phyloP scores from a whole-genome alignment of 2,888 invertebrate species.

The Molorchus minor region DNA sequence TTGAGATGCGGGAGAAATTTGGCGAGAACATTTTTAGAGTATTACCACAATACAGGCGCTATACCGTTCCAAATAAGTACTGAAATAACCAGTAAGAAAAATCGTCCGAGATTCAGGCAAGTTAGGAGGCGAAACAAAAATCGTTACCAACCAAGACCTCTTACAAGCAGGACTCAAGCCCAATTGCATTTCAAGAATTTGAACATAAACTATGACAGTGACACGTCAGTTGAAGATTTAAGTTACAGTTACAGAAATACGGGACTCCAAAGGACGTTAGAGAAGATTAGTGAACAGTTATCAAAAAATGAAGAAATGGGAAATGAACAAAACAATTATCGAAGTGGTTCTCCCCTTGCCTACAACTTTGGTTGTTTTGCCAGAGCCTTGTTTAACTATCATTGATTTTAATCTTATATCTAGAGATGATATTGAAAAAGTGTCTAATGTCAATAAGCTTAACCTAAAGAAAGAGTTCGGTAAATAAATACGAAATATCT shows the following conservation, averaged over 20 bases:
- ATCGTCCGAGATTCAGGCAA: conserved; percentile 43
- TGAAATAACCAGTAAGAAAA: conserved; percentile 58
- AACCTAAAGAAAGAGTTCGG: conserved; percentile 29
- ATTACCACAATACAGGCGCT: conserved; percentile 79
- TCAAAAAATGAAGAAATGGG: conserved; percentile 25
- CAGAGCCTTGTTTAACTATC: conserved; percentile 74
- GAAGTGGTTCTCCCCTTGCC: conserved; percentile 47
- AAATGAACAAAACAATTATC: conserved; percentile 30
- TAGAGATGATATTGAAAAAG: conserved; percentile 48
- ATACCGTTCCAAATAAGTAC: conserved; percentile 65
- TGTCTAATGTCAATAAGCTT: conserved; percentile 43
- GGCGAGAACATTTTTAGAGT: conserved; percentile 79
- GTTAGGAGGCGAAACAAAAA: conserved; percentile 54
- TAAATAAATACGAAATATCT: background rate
- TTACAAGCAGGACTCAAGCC: conserved; percentile 64
- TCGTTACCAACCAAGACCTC: conserved; percentile 60
- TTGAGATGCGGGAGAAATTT: conserved; percentile 81
- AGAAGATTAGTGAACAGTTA: conserved; percentile 45
- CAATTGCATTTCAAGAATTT: conserved; percentile 67
- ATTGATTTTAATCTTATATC: conserved; percentile 79
- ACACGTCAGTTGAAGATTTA: conserved; percentile 63
- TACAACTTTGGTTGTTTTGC: conserved; percentile 61
- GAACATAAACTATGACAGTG: conserved; percentile 66
- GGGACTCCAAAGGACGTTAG: conserved; percentile 49
- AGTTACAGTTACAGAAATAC: conserved; percentile 52